Conservation (phyloP, 2,113 vertebrate genomes). For the Lophochroa leadbeateri region DNA sequence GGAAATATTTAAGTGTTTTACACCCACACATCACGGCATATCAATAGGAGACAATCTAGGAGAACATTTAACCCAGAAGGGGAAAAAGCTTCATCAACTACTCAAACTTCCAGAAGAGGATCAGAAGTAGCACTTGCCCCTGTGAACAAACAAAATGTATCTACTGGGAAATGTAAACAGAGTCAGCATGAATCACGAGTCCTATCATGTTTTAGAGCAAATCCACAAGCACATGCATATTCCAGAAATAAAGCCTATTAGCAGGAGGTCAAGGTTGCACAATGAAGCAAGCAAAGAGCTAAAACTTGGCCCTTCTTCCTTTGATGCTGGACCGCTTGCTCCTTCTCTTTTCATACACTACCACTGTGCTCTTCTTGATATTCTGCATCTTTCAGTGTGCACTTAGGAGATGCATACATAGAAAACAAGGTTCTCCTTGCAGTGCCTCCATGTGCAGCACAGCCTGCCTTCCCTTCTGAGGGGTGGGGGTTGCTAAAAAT, state of each 20-base stretch:
- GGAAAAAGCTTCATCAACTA: no score
- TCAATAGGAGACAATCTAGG: no score
- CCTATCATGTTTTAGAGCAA: conserved; percentile 28
- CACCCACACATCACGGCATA: no score
- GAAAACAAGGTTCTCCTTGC: neutral
- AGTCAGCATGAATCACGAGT: conserved; percentile 43
- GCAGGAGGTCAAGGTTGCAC: conserved; percentile 39
- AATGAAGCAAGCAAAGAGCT: conserved; percentile 2
- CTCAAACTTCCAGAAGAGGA: neutral
- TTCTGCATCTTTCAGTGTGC: neutral
- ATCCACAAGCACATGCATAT: conserved; percentile 25
- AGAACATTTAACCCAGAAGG: no score
- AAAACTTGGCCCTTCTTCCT: neutral
- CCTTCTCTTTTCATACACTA: neutral
- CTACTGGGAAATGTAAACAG: conserved; percentile 43
- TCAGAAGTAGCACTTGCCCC: conserved; percentile 49
- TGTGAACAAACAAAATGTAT: conserved; percentile 49
- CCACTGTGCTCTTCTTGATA: neutral
- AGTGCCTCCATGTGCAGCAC: conserved; percentile 21
- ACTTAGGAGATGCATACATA: neutral
- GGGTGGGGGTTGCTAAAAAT: conserved; percentile 49
- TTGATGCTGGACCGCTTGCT: neutral
- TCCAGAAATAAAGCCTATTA: conserved; percentile 58
- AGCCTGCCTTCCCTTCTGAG: conserved; percentile 14
- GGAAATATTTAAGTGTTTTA: no score